A percentile compares a stretch with the other conserved stretches of the same genome.
Evolutionary conservation across 2,888 invertebrate species (phyloP).

Genomic region (Steinernema carpocapsae): DNA sequence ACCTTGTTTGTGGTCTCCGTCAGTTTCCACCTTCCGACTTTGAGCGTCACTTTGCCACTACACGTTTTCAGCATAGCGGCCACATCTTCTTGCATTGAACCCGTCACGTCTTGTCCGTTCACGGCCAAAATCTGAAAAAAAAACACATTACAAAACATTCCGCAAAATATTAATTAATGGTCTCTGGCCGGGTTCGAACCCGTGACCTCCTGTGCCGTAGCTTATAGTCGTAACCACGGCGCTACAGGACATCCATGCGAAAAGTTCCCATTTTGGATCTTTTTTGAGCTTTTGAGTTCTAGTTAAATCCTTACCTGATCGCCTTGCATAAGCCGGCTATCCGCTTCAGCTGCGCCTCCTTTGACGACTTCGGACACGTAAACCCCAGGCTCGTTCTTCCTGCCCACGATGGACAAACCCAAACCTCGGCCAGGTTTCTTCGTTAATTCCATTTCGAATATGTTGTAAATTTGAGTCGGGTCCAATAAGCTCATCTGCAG

Average conservation of each 20-base stretch:
- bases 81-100: constrained; percentile 79
- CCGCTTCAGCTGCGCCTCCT: constrained; percentile 84
- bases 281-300: too few species aligned
- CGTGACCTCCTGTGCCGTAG: too few species aligned
- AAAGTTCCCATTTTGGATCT: too few species aligned
- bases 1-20: constrained; percentile 64
- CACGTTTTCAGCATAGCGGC: constrained; percentile 82
- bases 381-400: constrained; percentile 80
- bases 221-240: too few species aligned
- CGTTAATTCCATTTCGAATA: constrained; percentile 61
- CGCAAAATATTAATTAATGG: too few species aligned
- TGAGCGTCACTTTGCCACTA: constrained; percentile 65
- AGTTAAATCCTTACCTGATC: constrained; percentile 75
- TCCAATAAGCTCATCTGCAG: constrained; percentile 69
- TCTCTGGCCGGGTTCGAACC: too few species aligned
- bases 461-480: constrained; percentile 70
- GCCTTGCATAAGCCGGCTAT: constrained; percentile 87
- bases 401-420: constrained; percentile 84
- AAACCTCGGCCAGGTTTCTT: constrained; percentile 75
- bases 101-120: constrained; percentile 80
- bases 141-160: background rate
- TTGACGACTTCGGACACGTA: constrained; percentile 91
- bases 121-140: constrained; percentile 77
- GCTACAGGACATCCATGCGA: too few species aligned
- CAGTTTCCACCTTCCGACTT: constrained; percentile 68